These are phyloP conservation scores for Opisthograptis luteolata DNA, from an alignment of 2,888 invertebrate genomes.

Conservation along the genomic window DNA sequence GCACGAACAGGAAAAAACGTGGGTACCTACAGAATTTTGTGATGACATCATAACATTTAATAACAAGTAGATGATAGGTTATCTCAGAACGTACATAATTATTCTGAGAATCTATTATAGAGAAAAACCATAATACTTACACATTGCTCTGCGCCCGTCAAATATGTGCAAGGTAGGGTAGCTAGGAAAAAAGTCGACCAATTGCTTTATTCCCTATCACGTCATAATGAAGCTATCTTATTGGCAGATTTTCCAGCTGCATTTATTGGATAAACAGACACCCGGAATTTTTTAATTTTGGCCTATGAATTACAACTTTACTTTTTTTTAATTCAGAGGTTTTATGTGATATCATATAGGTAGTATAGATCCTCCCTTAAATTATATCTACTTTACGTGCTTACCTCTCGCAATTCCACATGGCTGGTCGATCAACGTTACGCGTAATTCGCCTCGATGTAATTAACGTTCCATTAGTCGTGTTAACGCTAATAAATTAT, in stretches of 20 bases:
- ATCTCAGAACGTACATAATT: neutral
- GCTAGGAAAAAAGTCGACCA: too few species aligned
- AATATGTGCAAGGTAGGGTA: too few species aligned
- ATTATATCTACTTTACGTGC: constrained; percentile 27
- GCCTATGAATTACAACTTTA: too few species aligned
- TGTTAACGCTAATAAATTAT: constrained; percentile 54
- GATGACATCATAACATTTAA: neutral
- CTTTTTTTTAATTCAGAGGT: too few species aligned
- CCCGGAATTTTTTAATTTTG: too few species aligned
- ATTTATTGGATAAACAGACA: too few species aligned
- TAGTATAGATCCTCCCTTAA: constrained; percentile 8
- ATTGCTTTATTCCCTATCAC: too few species aligned
- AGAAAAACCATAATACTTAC: neutral
- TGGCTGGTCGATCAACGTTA: constrained; percentile 40
- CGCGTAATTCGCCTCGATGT: constrained; percentile 20
- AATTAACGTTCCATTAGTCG: constrained; percentile 29
- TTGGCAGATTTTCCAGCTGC: too few species aligned
- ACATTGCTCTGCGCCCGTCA: too few species aligned
- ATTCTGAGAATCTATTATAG: neutral
- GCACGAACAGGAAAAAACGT: neutral
- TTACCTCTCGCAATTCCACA: constrained; percentile 49
- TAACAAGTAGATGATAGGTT: neutral
- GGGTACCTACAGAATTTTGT: neutral
- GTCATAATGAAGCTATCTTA: too few species aligned
- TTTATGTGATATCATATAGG: constrained; percentile 1